A percentile compares a stretch with the other conserved stretches of the same genome.
Evolutionary conservation across 2,113 vertebrate species (phyloP).

Genomic region (Physeter macrocephalus): DNA sequence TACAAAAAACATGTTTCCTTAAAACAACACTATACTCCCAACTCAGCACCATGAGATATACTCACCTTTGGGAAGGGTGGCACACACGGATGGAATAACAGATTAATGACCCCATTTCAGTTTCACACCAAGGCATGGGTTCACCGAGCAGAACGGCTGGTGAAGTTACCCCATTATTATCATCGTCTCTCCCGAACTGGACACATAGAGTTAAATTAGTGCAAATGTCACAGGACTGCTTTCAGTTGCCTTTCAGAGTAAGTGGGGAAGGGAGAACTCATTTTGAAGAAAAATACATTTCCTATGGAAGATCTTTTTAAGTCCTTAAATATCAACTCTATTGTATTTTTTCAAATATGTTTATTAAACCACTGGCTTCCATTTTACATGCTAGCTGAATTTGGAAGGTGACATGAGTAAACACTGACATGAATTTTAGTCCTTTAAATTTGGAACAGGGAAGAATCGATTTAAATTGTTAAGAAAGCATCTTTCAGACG

Average conservation of each 20-base stretch:
- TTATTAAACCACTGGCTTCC: conserved; percentile 41
- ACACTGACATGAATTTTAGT: neutral
- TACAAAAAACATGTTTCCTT: neutral
- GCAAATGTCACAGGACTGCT: neutral
- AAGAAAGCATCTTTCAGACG: neutral
- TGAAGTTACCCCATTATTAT: neutral
- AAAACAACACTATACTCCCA: neutral
- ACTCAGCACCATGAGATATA: neutral
- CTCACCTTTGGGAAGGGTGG: neutral
- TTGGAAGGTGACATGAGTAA: neutral
- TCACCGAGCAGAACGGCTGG: neutral
- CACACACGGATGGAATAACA: neutral
- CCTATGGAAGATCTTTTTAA: neutral
- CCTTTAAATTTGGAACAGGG: neutral
- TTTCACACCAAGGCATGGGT: neutral
- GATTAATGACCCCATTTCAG: neutral
- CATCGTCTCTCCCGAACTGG: neutral
- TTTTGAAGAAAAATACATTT: neutral
- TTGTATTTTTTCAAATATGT: neutral
- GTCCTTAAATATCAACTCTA: neutral
- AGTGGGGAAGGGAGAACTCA: neutral
- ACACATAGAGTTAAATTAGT: neutral
- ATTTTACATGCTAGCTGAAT: conserved; percentile 28
- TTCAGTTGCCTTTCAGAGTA: neutral
- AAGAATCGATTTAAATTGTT: neutral